These are phyloP conservation scores for Pycnonotus jocosus DNA, from an alignment of 2,113 vertebrate genomes.

Conservation along the genomic window DNA sequence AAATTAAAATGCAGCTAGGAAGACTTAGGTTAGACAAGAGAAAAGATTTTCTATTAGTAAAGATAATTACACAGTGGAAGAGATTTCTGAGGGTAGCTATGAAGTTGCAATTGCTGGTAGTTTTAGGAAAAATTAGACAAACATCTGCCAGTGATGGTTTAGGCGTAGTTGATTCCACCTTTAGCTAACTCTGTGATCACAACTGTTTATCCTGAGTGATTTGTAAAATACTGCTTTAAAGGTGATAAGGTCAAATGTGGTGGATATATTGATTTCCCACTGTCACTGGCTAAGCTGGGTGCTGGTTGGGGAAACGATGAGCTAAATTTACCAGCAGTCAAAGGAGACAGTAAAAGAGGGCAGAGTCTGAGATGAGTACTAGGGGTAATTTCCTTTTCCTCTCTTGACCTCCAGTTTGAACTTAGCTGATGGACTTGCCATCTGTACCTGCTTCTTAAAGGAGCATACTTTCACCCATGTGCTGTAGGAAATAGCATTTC, in stretches of 20 bases:
- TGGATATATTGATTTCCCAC: slow-evolving; percentile 53
- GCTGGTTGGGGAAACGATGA: slow-evolving; percentile 18
- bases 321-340: slow-evolving; percentile 51
- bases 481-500: slow-evolving; percentile 11
- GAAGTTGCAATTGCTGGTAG: not conserved
- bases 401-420: slow-evolving; percentile 54
- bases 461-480: not conserved
- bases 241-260: slow-evolving; percentile 52
- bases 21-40: not conserved
- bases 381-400: slow-evolving; percentile 51
- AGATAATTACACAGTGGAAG: not conserved
- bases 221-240: slow-evolving; percentile 48
- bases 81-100: not conserved
- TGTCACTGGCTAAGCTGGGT: not conserved
- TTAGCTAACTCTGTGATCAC: slow-evolving; percentile 20
- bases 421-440: slow-evolving; percentile 65
- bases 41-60: not conserved
- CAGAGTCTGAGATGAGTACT: slow-evolving; percentile 4
- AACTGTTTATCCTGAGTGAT: slow-evolving; percentile 41
- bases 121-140: slow-evolving; percentile 18
- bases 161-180: not conserved
- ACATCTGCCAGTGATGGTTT: slow-evolving; percentile 1
- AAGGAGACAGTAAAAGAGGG: slow-evolving; percentile 36
- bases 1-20: not conserved
- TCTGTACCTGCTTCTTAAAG: slow-evolving; percentile 53